These are phyloP conservation scores for Epinephelus lanceolatus DNA, from an alignment of 2,113 vertebrate species.

Conservation along the genomic window DNA sequence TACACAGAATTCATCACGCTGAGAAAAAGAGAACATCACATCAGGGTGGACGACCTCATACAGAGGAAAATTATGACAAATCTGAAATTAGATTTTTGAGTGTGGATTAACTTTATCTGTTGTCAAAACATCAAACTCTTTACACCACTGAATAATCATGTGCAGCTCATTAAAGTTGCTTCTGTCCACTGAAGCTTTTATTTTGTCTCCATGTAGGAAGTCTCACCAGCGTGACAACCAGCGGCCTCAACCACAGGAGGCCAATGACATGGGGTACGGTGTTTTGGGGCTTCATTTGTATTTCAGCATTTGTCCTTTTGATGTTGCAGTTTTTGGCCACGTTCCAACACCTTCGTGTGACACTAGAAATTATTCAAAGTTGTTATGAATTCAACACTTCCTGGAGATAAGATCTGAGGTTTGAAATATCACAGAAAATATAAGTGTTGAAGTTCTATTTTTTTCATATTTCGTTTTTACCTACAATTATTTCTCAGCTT, in stretches of 20 bases:
- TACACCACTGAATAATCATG: background rate
- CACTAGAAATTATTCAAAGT: too few species aligned
- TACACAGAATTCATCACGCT: too few species aligned
- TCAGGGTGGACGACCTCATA: too few species aligned
- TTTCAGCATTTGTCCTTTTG: background rate
- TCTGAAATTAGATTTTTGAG: too few species aligned
- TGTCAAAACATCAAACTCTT: background rate
- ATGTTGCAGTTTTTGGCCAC: background rate
- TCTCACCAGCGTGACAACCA: conserved; percentile 58
- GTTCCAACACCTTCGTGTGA: background rate
- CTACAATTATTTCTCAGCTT: background rate
- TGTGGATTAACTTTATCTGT: too few species aligned
- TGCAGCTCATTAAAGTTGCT: background rate
- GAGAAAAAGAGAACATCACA: too few species aligned
- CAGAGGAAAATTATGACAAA: too few species aligned
- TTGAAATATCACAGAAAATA: background rate
- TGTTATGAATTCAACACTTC: background rate
- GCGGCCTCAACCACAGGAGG: conserved; percentile 54
- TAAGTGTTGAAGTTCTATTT: background rate
- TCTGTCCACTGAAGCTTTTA: background rate
- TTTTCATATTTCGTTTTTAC: background rate
- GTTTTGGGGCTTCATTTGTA: background rate
- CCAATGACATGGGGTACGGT: conserved; percentile 77
- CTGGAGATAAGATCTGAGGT: background rate
- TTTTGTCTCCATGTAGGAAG: conserved; percentile 59